Conservation (phyloP, 2,113 vertebrate species). For the Gorsachius goisagi region DNA sequence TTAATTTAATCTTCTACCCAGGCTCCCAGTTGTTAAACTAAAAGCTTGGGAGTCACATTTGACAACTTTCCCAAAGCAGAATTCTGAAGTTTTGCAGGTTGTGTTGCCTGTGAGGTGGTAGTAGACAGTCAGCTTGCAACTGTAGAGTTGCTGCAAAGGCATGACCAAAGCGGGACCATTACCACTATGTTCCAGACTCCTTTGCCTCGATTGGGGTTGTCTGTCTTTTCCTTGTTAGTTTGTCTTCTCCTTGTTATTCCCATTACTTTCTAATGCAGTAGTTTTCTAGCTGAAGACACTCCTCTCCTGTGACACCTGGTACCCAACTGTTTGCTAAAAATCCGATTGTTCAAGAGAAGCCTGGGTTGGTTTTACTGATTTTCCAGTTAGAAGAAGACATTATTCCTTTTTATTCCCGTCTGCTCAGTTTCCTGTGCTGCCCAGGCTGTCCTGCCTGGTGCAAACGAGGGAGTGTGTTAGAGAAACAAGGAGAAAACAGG, state of each 20-base stretch:
- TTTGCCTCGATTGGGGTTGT: neutral
- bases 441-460: neutral
- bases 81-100: neutral
- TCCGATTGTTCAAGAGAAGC: neutral
- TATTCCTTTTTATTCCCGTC: neutral
- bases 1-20: neutral
- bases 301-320: neutral
- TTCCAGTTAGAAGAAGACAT: neutral
- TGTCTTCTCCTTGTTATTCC: neutral
- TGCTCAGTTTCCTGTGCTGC: neutral
- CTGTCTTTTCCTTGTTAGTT: neutral
- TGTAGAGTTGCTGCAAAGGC: neutral
- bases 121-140: neutral
- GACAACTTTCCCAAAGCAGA: neutral
- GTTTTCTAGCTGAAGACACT: neutral
- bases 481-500: neutral
- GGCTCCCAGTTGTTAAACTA: neutral
- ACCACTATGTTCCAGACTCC: neutral
- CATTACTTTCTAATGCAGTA: neutral
- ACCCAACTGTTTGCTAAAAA: neutral
- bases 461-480: fast-evolving
- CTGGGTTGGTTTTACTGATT: neutral
- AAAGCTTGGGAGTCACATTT: neutral
- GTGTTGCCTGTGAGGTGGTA: neutral
- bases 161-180: neutral